phyloP scores from a whole-genome alignment of 1,140 invertebrate species.

The Achroia grisella region DNA sequence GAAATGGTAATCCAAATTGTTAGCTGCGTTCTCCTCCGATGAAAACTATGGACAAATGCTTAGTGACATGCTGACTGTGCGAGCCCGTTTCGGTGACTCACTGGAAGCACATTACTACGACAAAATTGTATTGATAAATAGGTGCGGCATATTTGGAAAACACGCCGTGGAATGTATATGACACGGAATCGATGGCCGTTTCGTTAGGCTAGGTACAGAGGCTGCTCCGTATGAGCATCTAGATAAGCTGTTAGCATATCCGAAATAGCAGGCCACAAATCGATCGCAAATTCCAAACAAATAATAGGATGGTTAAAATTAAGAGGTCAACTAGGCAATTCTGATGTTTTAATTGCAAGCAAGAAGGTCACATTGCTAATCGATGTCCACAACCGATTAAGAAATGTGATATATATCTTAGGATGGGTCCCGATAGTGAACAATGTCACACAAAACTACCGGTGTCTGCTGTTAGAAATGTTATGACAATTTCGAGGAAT shows the following conservation, averaged over 20 bases:
- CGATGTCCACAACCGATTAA: conserved; percentile 1
- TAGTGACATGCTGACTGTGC: background rate
- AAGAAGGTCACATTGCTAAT: background rate
- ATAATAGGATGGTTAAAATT: too few relatives aligned
- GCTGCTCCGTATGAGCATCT: conserved; percentile 2
- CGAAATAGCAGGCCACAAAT: background rate
- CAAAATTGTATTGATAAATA: conserved; percentile 5
- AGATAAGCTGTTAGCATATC: background rate
- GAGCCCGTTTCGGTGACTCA: background rate
- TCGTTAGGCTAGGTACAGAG: conserved; percentile 2
- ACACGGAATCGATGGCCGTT: conserved; percentile 2
- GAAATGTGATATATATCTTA: background rate
- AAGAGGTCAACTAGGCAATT: too few relatives aligned
- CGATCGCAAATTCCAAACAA: too few relatives aligned
- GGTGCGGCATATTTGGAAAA: background rate
- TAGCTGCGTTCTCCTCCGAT: background rate
- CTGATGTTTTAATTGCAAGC: conserved; percentile 3
- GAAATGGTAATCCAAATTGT: background rate
- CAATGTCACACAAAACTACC: background rate
- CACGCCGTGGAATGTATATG: conserved; percentile 3
- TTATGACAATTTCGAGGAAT: too few relatives aligned
- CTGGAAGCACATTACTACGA: conserved; percentile 2
- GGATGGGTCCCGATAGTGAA: background rate
- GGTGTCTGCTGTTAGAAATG: background rate
- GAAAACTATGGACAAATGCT: conserved; percentile 6